phyloP scores from a whole-genome alignment of 35 echinoderm and acorn worm genomes.

The Acanthaster planci region DNA sequence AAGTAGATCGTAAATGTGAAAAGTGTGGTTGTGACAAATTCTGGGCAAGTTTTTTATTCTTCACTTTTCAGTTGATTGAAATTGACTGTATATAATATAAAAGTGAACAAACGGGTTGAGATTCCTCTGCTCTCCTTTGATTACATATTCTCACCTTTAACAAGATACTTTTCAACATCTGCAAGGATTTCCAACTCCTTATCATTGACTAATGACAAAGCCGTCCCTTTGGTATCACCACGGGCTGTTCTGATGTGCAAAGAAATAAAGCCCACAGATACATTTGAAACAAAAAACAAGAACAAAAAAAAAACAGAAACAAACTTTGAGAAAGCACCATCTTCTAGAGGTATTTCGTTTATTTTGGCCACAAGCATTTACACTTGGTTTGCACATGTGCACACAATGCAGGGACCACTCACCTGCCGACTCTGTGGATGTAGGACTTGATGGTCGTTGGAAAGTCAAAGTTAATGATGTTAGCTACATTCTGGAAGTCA shows the following conservation, averaged over 20 bases:
- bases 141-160: slow-evolving; percentile 49
- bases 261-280: slow-evolving; percentile 33
- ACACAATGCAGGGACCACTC: neutral
- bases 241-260: slow-evolving; percentile 74
- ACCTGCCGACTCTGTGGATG: slow-evolving; percentile 99
- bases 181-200: slow-evolving; percentile 57
- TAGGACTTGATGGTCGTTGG: slow-evolving; percentile 79
- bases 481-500: slow-evolving; percentile 95
- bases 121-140: too few relatives aligned
- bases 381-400: too few relatives aligned
- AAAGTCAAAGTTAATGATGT: slow-evolving; percentile 99
- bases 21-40: too few relatives aligned
- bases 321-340: neutral
- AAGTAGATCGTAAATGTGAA: too few relatives aligned
- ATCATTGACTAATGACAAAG: slow-evolving; percentile 84
- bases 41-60: too few relatives aligned
- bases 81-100: too few relatives aligned
- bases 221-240: slow-evolving; percentile 72
- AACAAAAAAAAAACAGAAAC: too few relatives aligned
- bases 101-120: too few relatives aligned
- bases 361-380: neutral
- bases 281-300: too few relatives aligned
- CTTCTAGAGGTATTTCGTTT: neutral
- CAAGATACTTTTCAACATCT: slow-evolving; percentile 68
- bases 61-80: too few relatives aligned